Base-by-base conservation (phyloP, 2,113 vertebrate species). In the Salminus brasiliensis region DNA sequence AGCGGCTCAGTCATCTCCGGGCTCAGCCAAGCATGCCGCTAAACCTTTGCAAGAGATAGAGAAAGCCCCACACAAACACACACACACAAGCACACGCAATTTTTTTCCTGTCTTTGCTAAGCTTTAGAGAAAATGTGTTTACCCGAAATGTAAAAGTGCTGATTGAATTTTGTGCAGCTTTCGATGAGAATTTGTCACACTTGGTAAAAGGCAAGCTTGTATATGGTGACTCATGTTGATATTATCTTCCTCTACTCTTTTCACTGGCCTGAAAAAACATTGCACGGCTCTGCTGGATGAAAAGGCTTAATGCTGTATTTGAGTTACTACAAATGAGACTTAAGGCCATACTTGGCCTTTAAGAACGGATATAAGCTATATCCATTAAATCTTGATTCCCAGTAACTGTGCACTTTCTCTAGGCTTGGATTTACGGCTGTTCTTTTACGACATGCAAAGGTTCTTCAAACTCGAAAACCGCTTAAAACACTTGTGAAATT, bases 1-100 rank as follows among this genome's bases (percentile, higher is more conserved):
- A 52, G 76, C 72, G 67, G 62, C 67, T 45, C 71, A 62, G 60
- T 45, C 69, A 23, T 78, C 43, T 73, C 55, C 36, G 8, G 62
- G 78, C 81, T 70, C 72, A 74, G 39, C 23, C 43, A n/a, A 83
- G 78, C 81, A 45, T 80, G 62, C 32, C 65, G 62, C 23, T 47
- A 70, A 82, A 67, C 41, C 76, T 41, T 63, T 39, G 45, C 71
- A 57, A 59, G 32, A 29, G 41, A 67, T 53, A 80, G 34, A 71
- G 47, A 66, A 39, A 34, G 12, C 13, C 34, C 0, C 62, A 39
- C 32, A 8, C 55, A 57, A 12, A 7, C n/a, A 8, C 53, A 45
- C 49, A 77, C 49, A 27, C 5, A 79, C 32, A 41, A 21, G 23
- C 53, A 8, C 52, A 72, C 39, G 52, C 60, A 43, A 63, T 41